Evolutionary conservation across 2,113 vertebrate species (phyloP).

Genomic region (Hystrix cristata): DNA sequence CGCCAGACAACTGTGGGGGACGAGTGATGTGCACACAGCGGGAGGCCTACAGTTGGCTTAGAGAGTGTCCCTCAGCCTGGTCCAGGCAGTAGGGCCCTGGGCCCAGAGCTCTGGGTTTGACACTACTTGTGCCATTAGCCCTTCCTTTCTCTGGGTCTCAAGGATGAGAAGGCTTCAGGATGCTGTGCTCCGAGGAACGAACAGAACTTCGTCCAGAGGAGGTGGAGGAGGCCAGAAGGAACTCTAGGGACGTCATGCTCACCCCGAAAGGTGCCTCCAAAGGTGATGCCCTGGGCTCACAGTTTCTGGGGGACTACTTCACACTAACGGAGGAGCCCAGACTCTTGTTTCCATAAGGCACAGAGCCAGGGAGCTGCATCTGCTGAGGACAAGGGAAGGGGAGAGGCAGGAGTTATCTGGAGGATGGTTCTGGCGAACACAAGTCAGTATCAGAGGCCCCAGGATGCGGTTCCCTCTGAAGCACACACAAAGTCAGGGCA

Average conservation of each 20-base stretch:
- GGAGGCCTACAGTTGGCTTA: neutral
- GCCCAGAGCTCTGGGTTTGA: neutral
- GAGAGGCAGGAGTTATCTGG: too few relatives aligned
- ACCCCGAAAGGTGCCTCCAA: neutral
- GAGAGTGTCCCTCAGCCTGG: neutral
- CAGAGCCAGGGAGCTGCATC: neutral
- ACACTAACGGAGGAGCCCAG: neutral
- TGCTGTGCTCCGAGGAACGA: neutral
- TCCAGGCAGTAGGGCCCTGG: neutral
- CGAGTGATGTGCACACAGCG: neutral
- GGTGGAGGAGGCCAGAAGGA: neutral
- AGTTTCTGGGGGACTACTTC: neutral
- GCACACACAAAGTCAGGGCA: neutral
- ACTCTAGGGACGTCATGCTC: neutral
- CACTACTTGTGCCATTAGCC: neutral
- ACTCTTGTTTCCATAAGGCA: neutral
- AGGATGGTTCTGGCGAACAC: neutral
- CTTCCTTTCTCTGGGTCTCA: neutral
- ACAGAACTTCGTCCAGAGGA: neutral
- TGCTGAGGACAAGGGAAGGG: neutral
- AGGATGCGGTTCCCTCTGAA: too few relatives aligned
- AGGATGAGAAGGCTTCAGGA: neutral
- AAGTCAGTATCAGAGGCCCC: too few relatives aligned
- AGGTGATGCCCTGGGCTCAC: rapidly evolving
- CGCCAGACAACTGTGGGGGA: conserved; percentile 21